Base-by-base conservation (phyloP, 2,888 invertebrate species). In the Panopea generosa region DNA sequence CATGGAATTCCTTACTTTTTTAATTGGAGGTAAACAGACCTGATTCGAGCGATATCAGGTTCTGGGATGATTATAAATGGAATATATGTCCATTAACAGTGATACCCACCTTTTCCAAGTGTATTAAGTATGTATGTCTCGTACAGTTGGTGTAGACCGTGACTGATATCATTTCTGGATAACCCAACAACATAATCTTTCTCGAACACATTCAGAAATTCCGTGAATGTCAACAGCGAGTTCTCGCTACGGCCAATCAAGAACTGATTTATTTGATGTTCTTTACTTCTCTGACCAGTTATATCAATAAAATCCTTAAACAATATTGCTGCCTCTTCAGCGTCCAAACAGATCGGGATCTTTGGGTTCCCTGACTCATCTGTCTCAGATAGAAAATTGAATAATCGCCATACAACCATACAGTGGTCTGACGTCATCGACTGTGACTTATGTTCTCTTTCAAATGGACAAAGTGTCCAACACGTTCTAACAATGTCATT, bases 381-480 rank as follows among this genome's bases (percentile, higher is more conserved):
- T 73, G 96, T 93, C 29, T 97, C 96, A 0, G 95, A 95, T 4
- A 97, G 93, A 14, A 96, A 94, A 87, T 96, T 96, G 92, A 96
- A 97, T 86, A 96, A 95, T 80, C 96, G 93, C 87, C 87, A 89
- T 18, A 88, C n/a, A 24, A 83, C 66, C n/a, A 74, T 60, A 55
- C 76, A 75, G 52, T 96, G 95, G 90, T 95, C 96, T 2, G 74
- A 45, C 6, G 68, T 67, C 40, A 78, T 61, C 4, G 71, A 68
- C 3, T 59, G 45, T 3, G 72, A 66, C 60, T 68, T 71, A 29
- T 76, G 61, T 9, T 40, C 52, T 24, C 72, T 61, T 26, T 72
- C 78, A 29, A 74, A 82, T 20, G 52, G 60, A 60, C 80, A 76
- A 47, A 79, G 67, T 29, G 67, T 61, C 78, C 76, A 78, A 40